Evolutionary conservation across 64 coral and sea anemone genomes (phyloP).

Genomic region (Anthopleura sola): DNA sequence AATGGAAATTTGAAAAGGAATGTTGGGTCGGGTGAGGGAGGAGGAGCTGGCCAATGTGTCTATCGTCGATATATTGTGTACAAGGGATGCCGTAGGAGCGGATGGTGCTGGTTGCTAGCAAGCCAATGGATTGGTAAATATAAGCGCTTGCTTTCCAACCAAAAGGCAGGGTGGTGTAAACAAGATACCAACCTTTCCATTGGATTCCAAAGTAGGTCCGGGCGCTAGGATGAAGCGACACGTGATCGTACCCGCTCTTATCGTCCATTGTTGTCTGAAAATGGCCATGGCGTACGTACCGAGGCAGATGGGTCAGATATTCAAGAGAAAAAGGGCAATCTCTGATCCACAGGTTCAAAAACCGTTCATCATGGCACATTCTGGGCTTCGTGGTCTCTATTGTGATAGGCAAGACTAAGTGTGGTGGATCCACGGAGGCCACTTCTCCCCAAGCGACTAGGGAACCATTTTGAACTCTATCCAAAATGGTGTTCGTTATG

Average conservation of each 20-base stretch:
- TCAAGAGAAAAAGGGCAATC: neutral
- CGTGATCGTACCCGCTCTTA: conserved; percentile 47
- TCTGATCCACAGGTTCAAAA: neutral
- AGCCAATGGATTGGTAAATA: neutral
- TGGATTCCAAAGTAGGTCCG: neutral
- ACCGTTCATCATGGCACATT: conserved; percentile 7
- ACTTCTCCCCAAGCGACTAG: neutral
- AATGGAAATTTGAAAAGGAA: neutral
- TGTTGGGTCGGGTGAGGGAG: no score
- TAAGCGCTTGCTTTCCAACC: neutral
- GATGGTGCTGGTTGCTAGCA: neutral
- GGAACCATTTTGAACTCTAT: neutral
- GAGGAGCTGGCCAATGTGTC: neutral
- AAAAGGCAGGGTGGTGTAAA: conserved; percentile 3
- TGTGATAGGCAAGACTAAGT: conserved; percentile 17
- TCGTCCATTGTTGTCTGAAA: conserved; percentile 23
- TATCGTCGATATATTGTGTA: neutral
- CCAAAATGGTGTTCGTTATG: neutral
- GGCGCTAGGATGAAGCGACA: neutral
- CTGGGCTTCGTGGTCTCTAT: neutral
- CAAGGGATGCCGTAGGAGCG: neutral
- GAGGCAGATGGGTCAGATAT: neutral
- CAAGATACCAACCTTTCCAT: conserved; percentile 9
- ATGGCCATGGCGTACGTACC: neutral
- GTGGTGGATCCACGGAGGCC: neutral